A percentile compares a stretch with the other conserved stretches of the same genome.
These are phyloP conservation scores for Parnassius smintheus DNA, from an alignment of 2,888 invertebrate genomes.

Conservation along the genomic window DNA sequence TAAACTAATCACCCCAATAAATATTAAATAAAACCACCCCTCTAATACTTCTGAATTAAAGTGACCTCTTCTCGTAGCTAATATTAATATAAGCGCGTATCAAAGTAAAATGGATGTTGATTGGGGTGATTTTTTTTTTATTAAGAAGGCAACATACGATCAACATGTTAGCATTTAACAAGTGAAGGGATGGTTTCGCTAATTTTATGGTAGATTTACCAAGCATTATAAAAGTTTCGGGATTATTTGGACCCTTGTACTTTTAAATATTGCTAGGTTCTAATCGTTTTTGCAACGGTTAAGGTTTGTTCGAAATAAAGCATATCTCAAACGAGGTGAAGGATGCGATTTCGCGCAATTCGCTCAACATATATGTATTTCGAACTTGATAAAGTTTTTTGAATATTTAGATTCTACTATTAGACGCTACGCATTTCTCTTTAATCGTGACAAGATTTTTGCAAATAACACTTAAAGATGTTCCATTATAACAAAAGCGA, in stretches of 20 bases:
- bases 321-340: no score
- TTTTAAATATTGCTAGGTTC: background rate
- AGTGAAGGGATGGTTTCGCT: slow-evolving; percentile 28
- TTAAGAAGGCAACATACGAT: slow-evolving; percentile 31
- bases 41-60: slow-evolving; percentile 22
- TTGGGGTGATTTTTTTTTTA: slow-evolving; percentile 26
- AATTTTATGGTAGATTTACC: slow-evolving; percentile 31
- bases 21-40: slow-evolving; percentile 39
- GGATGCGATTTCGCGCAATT: no score
- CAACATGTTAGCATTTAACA: slow-evolving; percentile 31
- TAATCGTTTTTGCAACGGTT: no score
- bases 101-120: slow-evolving; percentile 18
- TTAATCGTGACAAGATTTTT: no score
- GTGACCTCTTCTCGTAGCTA: slow-evolving; percentile 11
- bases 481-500: no score
- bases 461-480: no score
- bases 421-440: no score
- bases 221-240: slow-evolving; percentile 16
- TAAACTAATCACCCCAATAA: slow-evolving; percentile 38
- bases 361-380: no score
- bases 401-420: no score
- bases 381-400: no score
- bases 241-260: background rate
- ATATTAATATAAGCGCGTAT: slow-evolving; percentile 15
- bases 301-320: no score